Conservation (phyloP, 2,888 invertebrate species). For the Agonum fuliginosum region DNA sequence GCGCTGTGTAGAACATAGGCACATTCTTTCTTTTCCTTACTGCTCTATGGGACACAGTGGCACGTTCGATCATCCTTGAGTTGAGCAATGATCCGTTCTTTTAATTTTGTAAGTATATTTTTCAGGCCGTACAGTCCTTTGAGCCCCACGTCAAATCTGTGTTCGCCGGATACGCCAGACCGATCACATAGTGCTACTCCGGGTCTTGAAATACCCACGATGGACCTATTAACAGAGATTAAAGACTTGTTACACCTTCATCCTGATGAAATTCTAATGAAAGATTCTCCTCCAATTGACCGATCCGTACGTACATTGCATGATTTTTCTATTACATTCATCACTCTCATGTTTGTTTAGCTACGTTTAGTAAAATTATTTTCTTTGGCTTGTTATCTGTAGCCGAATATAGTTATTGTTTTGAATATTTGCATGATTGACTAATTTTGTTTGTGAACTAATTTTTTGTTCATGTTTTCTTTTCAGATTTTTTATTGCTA, state of each 20-base stretch:
- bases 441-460: slow-evolving; percentile 11
- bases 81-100: background rate
- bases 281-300: slow-evolving; percentile 77
- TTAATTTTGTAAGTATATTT: background rate
- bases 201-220: slow-evolving; percentile 72
- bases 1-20: no score
- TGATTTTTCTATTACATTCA: background rate
- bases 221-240: slow-evolving; percentile 82
- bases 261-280: slow-evolving; percentile 64
- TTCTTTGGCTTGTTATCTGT: slow-evolving; percentile 54
- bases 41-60: no score
- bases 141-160: slow-evolving; percentile 74
- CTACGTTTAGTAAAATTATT: slow-evolving; percentile 6
- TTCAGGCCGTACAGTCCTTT: slow-evolving; percentile 71
- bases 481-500: slow-evolving; percentile 44
- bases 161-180: slow-evolving; percentile 74
- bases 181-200: slow-evolving; percentile 70
- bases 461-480: slow-evolving; percentile 36
- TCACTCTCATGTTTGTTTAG: slow-evolving; percentile 7
- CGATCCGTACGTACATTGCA: slow-evolving; percentile 78
- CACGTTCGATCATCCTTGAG: slow-evolving; percentile 9
- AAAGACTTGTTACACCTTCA: slow-evolving; percentile 76
- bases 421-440: slow-evolving; percentile 46
- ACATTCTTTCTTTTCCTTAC: no score
- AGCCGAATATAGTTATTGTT: slow-evolving; percentile 34